A percentile compares a stretch with the other conserved stretches of the same genome.
Conservation (phyloP, 2,888 invertebrate species). For the Lasioglossum pauxillum region DNA sequence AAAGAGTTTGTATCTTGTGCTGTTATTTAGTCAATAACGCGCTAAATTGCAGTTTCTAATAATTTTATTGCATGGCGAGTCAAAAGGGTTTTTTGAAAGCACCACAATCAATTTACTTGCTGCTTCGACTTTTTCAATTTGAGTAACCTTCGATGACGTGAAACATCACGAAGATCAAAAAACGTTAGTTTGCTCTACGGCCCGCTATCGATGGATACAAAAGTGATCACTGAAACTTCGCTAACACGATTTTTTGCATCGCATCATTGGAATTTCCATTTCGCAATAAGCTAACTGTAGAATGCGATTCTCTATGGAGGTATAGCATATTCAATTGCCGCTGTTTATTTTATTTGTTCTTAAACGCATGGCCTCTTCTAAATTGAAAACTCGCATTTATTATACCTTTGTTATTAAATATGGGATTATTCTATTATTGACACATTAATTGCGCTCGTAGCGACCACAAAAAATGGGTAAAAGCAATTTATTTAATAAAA, state of each 20-base stretch:
- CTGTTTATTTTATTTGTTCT: background rate
- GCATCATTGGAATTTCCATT: background rate
- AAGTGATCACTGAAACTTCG: constrained; percentile 66
- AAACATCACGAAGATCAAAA: constrained; percentile 1
- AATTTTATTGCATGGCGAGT: background rate
- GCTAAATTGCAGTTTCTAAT: background rate
- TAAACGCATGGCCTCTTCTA: too few species aligned
- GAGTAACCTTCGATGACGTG: constrained; percentile 1
- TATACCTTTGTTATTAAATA: background rate
- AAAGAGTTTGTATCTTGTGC: background rate
- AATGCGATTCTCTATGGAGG: background rate
- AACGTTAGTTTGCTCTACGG: constrained; percentile 29
- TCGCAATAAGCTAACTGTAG: background rate
- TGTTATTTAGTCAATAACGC: background rate
- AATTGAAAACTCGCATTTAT: background rate
- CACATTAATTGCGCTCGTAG: background rate
- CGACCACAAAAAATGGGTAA: background rate
- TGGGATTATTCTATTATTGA: background rate
- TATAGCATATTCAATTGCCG: background rate
- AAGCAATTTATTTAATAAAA: background rate
- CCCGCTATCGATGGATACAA: constrained; percentile 55
- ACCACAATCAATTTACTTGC: background rate
- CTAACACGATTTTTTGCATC: constrained; percentile 61
- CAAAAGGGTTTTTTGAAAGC: background rate
- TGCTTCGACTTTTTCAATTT: constrained; percentile 18